A percentile compares a stretch with the other conserved stretches of the same genome.
phyloP scores from a whole-genome alignment of 2,113 vertebrate species.

The Lagopus leucura region DNA sequence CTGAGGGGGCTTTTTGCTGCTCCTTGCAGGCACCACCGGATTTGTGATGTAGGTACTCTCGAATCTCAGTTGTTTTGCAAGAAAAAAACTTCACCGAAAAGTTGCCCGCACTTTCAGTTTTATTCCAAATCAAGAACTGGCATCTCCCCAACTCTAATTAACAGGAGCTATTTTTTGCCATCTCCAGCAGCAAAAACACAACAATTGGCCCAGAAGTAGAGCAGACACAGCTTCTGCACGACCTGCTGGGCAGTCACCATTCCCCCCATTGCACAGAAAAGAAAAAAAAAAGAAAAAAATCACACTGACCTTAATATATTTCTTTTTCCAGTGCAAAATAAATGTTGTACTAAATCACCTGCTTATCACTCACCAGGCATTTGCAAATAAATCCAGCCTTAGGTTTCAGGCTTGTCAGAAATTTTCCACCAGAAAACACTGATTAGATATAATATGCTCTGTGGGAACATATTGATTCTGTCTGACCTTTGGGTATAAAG shows the following conservation, averaged over 20 bases:
- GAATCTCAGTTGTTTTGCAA: not conserved
- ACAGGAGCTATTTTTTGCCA: slow-evolving; percentile 38
- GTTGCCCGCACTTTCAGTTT: not conserved
- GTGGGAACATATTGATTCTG: slow-evolving; percentile 20
- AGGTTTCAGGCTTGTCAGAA: not conserved
- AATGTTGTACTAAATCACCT: slow-evolving; percentile 25
- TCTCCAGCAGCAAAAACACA: slow-evolving; percentile 28
- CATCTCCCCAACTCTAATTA: slow-evolving; percentile 29
- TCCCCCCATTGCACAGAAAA: not conserved
- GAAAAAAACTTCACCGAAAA: slow-evolving; percentile 4
- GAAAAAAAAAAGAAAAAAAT: not conserved
- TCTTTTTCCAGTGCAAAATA: not conserved
- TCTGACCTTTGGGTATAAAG: slow-evolving; percentile 17
- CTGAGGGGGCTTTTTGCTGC: not conserved
- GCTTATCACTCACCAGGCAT: slow-evolving; percentile 20
- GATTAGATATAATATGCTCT: not conserved
- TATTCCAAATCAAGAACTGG: slow-evolving; percentile 47
- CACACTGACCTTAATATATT: not conserved
- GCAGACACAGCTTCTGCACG: not conserved
- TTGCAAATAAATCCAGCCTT: slow-evolving; percentile 38
- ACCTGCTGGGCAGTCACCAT: not conserved
- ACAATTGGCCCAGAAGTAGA: not conserved
- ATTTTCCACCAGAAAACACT: slow-evolving; percentile 8
- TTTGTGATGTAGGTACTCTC: not conserved
- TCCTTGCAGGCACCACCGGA: not conserved